Percentiles rank a stretch among this genome's conserved stretches.
phyloP scores from a whole-genome alignment of 2,797 vertebrate genomes.

The Poecilia picta region DNA sequence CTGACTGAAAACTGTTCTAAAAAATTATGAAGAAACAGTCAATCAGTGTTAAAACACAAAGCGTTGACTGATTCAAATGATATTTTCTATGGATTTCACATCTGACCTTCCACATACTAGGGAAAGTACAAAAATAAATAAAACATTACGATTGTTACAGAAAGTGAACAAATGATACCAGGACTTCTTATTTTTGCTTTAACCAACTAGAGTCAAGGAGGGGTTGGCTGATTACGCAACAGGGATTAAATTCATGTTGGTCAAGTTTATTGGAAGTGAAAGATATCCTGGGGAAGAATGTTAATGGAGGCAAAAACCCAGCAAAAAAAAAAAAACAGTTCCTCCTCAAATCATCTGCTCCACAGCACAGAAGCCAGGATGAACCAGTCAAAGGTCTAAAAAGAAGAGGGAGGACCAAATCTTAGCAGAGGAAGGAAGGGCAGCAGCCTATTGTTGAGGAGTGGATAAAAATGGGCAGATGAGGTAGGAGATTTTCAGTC shows the following conservation, averaged over 20 bases:
- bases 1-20: neutral
- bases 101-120: neutral
- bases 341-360: constrained; percentile 49
- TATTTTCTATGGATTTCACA: neutral
- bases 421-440: neutral
- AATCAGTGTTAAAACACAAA: neutral
- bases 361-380: constrained; percentile 29
- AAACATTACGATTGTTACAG: neutral
- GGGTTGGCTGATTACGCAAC: constrained; percentile 65
- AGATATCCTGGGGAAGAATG: constrained; percentile 73
- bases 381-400: constrained; percentile 27
- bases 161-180: neutral
- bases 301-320: constrained; percentile 67
- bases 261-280: constrained; percentile 70
- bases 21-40: neutral
- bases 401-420: constrained; percentile 20
- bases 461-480: constrained; percentile 11
- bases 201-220: constrained; percentile 42
- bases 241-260: constrained; percentile 64
- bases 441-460: constrained; percentile 17
- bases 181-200: neutral
- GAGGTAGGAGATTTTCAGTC: constrained; percentile 15
- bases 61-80: neutral
- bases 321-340: constrained; percentile 18
- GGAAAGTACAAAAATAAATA: neutral